A percentile compares a stretch with the other conserved stretches of the same genome.
Evolutionary conservation across 2,888 invertebrate species (phyloP).

Genomic region (Corythucha ciliata): DNA sequence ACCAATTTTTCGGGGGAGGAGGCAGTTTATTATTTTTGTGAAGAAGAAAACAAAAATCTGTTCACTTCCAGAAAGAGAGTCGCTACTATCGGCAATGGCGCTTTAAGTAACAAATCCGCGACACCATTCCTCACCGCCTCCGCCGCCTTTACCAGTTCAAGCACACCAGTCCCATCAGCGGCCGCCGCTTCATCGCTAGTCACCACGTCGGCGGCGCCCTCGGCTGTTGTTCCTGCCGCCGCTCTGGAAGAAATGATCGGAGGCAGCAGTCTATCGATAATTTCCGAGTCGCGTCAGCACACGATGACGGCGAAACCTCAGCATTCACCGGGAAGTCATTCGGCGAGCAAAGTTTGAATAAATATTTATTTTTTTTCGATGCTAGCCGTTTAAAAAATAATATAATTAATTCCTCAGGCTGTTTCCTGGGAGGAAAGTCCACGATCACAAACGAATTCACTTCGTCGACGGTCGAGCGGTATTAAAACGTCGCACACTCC

Average conservation of each 20-base stretch:
- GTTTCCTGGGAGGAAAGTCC: conserved; percentile 34
- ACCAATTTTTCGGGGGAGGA: too few species aligned
- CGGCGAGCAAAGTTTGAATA: conserved; percentile 23
- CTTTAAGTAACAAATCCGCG: too few species aligned
- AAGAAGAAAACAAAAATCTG: too few species aligned
- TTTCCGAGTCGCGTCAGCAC: conserved; percentile 25
- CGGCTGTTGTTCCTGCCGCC: conserved; percentile 22
- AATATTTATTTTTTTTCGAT: neutral
- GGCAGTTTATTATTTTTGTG: too few species aligned
- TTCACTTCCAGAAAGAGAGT: too few species aligned
- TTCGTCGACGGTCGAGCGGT: conserved; percentile 31
- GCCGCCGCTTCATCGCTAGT: too few species aligned
- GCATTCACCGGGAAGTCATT: conserved; percentile 27
- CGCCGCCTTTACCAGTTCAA: too few species aligned
- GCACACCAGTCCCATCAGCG: too few species aligned
- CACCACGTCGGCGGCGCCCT: conserved; percentile 18
- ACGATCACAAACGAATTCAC: conserved; percentile 22
- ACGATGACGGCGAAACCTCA: conserved; percentile 17
- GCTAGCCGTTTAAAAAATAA: too few species aligned
- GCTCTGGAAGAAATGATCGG: conserved; percentile 29
- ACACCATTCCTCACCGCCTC: too few species aligned
- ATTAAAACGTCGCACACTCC: conserved; percentile 30
- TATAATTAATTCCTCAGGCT: conserved; percentile 21
- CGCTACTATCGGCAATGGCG: too few species aligned
- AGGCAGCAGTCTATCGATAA: conserved; percentile 25